Evolutionary conservation across 2,113 vertebrate genomes (phyloP), one percentile per base, ranked within the genome.

Genomic region (Onychostoma macrolepis): DNA sequence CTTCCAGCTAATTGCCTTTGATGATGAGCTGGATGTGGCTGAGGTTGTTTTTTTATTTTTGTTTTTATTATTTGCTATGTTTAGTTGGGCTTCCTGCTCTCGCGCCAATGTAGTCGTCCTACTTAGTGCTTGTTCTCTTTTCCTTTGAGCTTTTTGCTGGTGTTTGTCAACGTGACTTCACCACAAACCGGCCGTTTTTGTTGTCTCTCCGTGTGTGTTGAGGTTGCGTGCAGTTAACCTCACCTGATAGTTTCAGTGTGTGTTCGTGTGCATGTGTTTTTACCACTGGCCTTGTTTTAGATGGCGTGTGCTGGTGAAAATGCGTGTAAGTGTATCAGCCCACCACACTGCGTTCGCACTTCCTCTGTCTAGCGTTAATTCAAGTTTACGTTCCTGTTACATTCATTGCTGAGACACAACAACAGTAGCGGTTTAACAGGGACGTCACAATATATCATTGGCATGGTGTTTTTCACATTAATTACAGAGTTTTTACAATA

Each of bases 21-120:
- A 97, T 94, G 95, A 96, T 95, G 97, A 98, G 92, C 95, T 97
- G 97, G 98, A 99, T 96, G 97, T 97, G 95, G 96, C 97, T 94
- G 98, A 99, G 98, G 98, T 99, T 94, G 94, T 95, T 96, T 83
- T 90, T 43, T 76, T 53, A 78, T 48, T 45, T 74, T 92, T 94
- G 94, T 82, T 92, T 94, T 91, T 83, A 74, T 90, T 33, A 50
- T 75, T 81, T 56, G n/a, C 75, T 43, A 41, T 72, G 53, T 87
- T 75, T 75, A 65, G 63, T 80, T 87, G 15, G 65, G 80, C 80
- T 85, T 85, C 24, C 41, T 15, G 45, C 83, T 75, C 58, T 53
- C 58, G 19, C 24, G 58, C 72, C 38, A 2, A 30, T n/a, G 56
- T 50, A 48, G 28, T 65, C 11, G 26, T n/a, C 69, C 81, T 76